Evolutionary conservation across 2,113 vertebrate species (phyloP), one percentile per base, ranked within the genome.

Genomic region (Suricata suricatta): DNA sequence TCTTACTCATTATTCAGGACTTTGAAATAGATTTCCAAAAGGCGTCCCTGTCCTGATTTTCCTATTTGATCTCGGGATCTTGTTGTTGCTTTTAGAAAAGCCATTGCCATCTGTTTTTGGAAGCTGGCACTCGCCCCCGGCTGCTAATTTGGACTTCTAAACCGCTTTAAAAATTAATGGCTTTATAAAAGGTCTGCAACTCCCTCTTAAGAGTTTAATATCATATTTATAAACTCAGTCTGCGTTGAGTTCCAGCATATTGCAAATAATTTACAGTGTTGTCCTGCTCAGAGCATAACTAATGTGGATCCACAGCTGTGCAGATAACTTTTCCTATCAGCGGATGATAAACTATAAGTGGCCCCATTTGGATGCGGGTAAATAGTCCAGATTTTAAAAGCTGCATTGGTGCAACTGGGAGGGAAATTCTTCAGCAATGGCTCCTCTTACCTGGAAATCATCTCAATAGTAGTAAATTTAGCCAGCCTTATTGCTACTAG

Each of bases 221-320:
- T 97, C 96, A 97, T 98, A 97, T 98, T 97, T 97, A 98, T 97
- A 97, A 97, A 97, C 95, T 96, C 92, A 63, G 93, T 85, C 90
- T 5, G 21, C 90, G 95, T 92, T 97, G 97, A 96, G 92, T 97
- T 96, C 90, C 92, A 95, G 94, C 95, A 96, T 97, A 97, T 96
- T 97, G 96, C 97, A 97, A 97, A 98, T 98, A 98, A 98, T 98
- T 98, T 96, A 97, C 97, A 98, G 93, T 94, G 92, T 85, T 94
- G 92, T 97, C 93, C 71, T 95, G 96, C 76, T 96, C 92, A 92
- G 92, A 96, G 92, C 92, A 94, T 98, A 97, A 94, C 94, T 98
- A 97, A 97, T 96, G 92, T 83, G 71, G 80, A 92, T 76, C 71
- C 96, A 96, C 97, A 98, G 97, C 96, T 97, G 96, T 98, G 96